These are phyloP conservation scores for Theristicus caerulescens DNA, from an alignment of 2,113 vertebrate species.

Conservation along the genomic window DNA sequence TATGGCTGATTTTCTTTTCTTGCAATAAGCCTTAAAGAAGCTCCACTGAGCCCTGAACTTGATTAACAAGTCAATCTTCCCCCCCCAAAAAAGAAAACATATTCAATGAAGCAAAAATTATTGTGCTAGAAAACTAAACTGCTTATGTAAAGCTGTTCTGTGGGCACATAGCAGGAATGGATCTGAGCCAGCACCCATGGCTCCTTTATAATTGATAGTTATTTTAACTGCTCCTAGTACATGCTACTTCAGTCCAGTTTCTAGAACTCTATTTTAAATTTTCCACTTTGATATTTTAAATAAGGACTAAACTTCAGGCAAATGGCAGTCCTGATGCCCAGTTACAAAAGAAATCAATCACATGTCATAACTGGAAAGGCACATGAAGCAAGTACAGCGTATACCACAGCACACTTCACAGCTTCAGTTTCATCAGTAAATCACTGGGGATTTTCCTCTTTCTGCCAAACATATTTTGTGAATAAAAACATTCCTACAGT, in stretches of 20 bases:
- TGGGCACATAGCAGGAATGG: neutral
- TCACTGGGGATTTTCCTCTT: neutral
- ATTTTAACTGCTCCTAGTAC: neutral
- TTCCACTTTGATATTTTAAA: neutral
- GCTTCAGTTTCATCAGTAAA: neutral
- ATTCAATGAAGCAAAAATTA: neutral
- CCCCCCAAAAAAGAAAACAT: accelerated
- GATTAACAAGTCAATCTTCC: neutral
- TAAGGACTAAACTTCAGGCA: neutral
- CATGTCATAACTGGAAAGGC: neutral
- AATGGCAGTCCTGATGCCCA: neutral
- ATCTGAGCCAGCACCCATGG: neutral
- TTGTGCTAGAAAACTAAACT: neutral
- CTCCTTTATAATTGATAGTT: accelerated
- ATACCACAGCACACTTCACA: neutral
- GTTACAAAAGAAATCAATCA: neutral
- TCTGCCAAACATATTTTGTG: neutral
- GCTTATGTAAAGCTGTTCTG: neutral
- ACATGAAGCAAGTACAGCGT: accelerated
- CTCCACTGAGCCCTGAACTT: neutral
- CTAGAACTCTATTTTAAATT: neutral
- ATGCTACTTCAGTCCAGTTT: neutral
- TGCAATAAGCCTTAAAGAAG: neutral
- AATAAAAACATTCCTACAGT: neutral
- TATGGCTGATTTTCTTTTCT: neutral